Base-by-base conservation (phyloP, 2,113 vertebrate species). In the Pao palembangensis region DNA sequence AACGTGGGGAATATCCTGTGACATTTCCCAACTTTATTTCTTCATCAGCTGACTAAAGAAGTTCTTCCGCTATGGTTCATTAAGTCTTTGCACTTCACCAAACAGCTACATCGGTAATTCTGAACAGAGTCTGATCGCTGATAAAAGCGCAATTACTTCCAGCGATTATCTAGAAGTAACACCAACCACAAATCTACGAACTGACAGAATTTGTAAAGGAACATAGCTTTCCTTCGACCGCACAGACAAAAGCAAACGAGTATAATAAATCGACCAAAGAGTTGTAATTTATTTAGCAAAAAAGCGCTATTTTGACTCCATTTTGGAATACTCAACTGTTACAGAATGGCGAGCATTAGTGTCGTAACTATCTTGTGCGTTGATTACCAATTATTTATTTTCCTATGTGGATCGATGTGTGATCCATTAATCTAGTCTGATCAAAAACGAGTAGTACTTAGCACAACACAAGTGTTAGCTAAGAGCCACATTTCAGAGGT, bases 21-120 rank as follows among this genome's bases (percentile, higher is more conserved):
- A 6, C 54, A 0, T 38, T 25, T 23, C 0, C 16, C 1, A 38
- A 38, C 34, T 38, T 38, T 0, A 4, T 62, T 38, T 73, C 21
- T 46, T 48, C 34, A 81, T 91, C 90, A 91, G 83, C 86, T 91
- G 89, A 92, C 83, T 49, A 49, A 46, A 13, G 42, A 51, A 64
- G 58, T 58, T 81, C 81, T 90, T 89, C 88, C 84, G 81, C 67
- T 53, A 14, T 53, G 12, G 7, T 5, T 12, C 38, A 13, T 8
- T 51, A 34, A 17, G 42, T 49, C 50, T 13, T 16, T 15, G 20
- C 44, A 21, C 5, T 20, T 4, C 0, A 2, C 1, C 20, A 38
- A 16, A 79, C 42, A 5, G 34, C 34, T 12, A 38, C 10, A 11
- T 38, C 34, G 4, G 34, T 38, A 8, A 12, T 38, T 38, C 34